Evolutionary conservation across 2,797 vertebrate genomes (phyloP), one percentile per base, ranked within the genome.

Genomic region (Dromococcyx pavoninus): DNA sequence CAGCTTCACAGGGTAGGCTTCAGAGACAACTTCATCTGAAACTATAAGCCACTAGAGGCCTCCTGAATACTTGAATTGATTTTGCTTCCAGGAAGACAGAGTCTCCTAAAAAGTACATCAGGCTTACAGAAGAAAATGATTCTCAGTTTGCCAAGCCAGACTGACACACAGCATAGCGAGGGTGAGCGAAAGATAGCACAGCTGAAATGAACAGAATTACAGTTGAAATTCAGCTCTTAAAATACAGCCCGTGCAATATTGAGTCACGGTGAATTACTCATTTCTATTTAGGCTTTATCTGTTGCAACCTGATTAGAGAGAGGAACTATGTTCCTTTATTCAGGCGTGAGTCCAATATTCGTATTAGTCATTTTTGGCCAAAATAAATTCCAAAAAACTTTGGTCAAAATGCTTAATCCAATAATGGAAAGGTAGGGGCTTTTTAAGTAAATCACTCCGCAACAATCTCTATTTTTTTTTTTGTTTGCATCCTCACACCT

Each of bases 61-160:
- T 97, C 97, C 95, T 98, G 95, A 95, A 97, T 97, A 97, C 96
- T 97, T 95, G 82, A 91, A 95, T 96, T 97, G 95, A 97, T 97
- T 97, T 96, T 95, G 94, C 94, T 97, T 97, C 96, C 91, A 95
- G 97, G 96, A 97, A 97, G 97, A 91, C 83, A 83, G 44, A 83
- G 87, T 88, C 94, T 97, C 91, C 96, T 95, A 91, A 97, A 97
- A 97, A 98, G 96, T 97, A 91, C 85, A 86, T 97, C 93, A 43
- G 74, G 88, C 83, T 97, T 89, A 61, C 28, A 32, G 86, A 91
- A 91, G 91, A 93, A 97, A 97, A 96, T 66, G 13, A 76, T 96
- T 97, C 88, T 89, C 62, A 67, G 46, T 86, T 58, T 88, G 69
- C 72, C 72, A 93, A 95, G 84, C 86, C 37, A 39, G 80, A 73